Conservation (phyloP, 2,113 vertebrate species). For the Maylandia zebra region DNA sequence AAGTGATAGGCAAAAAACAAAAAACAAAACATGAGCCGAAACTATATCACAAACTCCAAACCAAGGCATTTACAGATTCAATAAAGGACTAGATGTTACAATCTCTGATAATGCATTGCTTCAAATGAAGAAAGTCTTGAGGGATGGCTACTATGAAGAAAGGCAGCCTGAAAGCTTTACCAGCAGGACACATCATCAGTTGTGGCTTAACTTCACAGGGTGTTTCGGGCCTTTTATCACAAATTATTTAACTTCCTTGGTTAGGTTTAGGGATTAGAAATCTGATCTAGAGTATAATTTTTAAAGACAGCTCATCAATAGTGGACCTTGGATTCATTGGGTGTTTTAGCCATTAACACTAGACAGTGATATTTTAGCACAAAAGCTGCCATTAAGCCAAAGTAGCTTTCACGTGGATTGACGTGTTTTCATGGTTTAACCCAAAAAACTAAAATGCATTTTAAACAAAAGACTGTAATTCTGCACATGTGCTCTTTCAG, state of each 20-base stretch:
- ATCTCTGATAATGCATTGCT: background rate
- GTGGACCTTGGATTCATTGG: background rate
- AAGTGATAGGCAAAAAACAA: background rate
- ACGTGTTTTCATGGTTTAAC: background rate
- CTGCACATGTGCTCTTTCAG: slow-evolving; percentile 57
- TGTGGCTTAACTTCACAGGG: background rate
- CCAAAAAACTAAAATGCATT: background rate
- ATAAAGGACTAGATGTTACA: background rate
- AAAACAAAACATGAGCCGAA: background rate
- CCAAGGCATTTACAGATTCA: background rate
- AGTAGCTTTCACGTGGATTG: background rate
- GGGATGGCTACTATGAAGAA: background rate
- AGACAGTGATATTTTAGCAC: background rate
- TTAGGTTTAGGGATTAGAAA: background rate
- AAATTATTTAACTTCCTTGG: background rate
- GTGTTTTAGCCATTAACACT: background rate
- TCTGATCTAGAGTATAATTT: background rate
- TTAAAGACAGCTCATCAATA: background rate
- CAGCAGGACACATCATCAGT: background rate
- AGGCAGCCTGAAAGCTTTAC: background rate
- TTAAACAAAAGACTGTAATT: background rate
- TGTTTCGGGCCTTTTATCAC: background rate
- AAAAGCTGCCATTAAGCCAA: background rate
- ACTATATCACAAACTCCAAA: background rate
- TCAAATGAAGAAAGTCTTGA: background rate